Evolutionary conservation across 1,140 invertebrate species (phyloP).

Genomic region (Cydia fagiglandana): DNA sequence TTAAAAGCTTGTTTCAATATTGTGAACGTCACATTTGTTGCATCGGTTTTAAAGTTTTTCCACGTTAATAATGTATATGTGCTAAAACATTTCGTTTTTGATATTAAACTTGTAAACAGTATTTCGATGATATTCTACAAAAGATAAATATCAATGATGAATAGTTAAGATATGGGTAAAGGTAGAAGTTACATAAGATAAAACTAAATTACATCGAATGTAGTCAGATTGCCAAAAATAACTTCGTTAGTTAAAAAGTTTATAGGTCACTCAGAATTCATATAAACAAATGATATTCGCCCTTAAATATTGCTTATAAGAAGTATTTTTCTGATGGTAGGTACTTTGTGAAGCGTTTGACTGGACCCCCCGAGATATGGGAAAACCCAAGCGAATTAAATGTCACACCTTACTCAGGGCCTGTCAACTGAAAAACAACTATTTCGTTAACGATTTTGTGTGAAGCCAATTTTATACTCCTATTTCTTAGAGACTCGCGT

Average conservation of each 20-base stretch:
- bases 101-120: neutral
- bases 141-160: too few relatives aligned
- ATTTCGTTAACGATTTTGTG: neutral
- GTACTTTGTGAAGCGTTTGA: neutral
- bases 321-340: neutral
- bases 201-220: too few relatives aligned
- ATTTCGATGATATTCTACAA: too few relatives aligned
- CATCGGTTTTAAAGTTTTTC: neutral
- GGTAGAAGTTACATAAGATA: too few relatives aligned
- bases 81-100: neutral
- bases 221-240: too few relatives aligned
- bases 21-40: conserved; percentile 1
- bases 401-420: conserved; percentile 23
- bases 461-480: neutral
- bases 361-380: neutral
- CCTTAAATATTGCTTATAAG: too few relatives aligned
- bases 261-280: too few relatives aligned
- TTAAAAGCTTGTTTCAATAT: conserved; percentile 10
- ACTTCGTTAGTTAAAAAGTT: too few relatives aligned
- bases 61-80: neutral
- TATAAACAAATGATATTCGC: too few relatives aligned
- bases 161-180: too few relatives aligned
- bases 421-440: conserved; percentile 19
- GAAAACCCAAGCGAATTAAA: conserved; percentile 19
- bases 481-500: neutral